phyloP scores from a whole-genome alignment of 2,888 invertebrate species.

The Lymantria monacha region DNA sequence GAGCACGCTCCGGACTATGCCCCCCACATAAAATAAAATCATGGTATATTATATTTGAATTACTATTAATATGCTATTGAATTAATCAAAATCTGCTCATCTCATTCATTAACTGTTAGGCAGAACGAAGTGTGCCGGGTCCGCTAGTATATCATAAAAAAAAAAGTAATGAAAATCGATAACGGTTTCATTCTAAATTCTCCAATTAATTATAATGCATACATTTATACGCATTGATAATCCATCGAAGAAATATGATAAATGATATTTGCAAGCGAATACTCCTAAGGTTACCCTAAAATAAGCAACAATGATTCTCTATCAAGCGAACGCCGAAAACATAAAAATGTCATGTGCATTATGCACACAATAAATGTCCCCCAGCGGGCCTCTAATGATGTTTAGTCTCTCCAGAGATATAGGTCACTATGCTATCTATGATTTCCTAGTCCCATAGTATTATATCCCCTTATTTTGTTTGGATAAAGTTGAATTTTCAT shows the following conservation, averaged over 20 bases:
- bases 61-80: too few relatives aligned
- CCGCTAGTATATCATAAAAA: too few relatives aligned
- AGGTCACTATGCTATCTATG: slow-evolving; percentile 71
- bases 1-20: too few relatives aligned
- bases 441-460: slow-evolving; percentile 34
- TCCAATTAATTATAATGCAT: slow-evolving; percentile 8
- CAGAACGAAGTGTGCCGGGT: too few relatives aligned
- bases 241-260: slow-evolving; percentile 20
- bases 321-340: slow-evolving; percentile 70
- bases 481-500: slow-evolving; percentile 46
- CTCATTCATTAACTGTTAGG: too few relatives aligned
- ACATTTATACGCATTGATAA: slow-evolving; percentile 7
- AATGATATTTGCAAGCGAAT: slow-evolving; percentile 27
- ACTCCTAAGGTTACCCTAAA: slow-evolving; percentile 22
- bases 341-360: slow-evolving; percentile 81
- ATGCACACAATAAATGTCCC: slow-evolving; percentile 80
- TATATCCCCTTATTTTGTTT: slow-evolving; percentile 37
- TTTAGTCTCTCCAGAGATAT: slow-evolving; percentile 74
- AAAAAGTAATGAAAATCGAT: too few relatives aligned
- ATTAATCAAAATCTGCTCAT: too few relatives aligned
- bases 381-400: slow-evolving; percentile 69
- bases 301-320: slow-evolving; percentile 51
- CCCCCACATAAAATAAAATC: too few relatives aligned
- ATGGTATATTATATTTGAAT: too few relatives aligned
- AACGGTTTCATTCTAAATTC: too few relatives aligned